Percentiles rank a stretch among this genome's conserved stretches.
Evolutionary conservation across 2,888 invertebrate genomes (phyloP).

Genomic region (Plagodis pulveraria): DNA sequence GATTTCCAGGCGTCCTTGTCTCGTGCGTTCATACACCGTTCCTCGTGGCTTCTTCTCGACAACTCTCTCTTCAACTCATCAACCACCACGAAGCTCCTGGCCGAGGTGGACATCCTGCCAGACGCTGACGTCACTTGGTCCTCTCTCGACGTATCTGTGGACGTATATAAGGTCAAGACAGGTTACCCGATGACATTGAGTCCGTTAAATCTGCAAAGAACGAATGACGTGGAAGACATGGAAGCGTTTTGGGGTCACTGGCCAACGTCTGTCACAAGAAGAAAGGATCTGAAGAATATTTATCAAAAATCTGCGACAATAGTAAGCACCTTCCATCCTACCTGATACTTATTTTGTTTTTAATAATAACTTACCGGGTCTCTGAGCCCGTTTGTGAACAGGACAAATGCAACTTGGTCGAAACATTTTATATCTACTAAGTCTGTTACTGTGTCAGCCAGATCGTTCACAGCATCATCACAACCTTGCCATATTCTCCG

Average conservation of each 20-base stretch:
- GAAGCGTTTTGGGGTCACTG: conserved; percentile 47
- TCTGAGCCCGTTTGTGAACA: no score
- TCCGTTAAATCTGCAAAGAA: conserved; percentile 41
- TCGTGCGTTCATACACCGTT: conserved; percentile 63
- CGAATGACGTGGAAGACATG: conserved; percentile 36
- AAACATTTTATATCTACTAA: no score
- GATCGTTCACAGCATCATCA: no score
- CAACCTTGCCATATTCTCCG: no score
- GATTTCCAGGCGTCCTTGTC: conserved; percentile 57
- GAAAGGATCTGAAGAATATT: conserved; percentile 59
- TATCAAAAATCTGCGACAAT: conserved; percentile 56
- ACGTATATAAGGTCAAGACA: conserved; percentile 59
- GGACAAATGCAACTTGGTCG: no score
- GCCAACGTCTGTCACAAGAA: conserved; percentile 54
- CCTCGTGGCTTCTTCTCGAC: conserved; percentile 67
- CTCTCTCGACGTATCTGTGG: conserved; percentile 49
- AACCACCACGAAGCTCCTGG: conserved; percentile 42
- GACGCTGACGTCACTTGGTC: conserved; percentile 67
- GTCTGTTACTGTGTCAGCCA: no score
- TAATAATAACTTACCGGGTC: no score
- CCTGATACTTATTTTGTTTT: no score
- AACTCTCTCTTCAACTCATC: conserved; percentile 43
- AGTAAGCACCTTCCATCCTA: conserved; percentile 45
- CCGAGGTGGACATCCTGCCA: conserved; percentile 53
- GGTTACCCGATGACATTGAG: conserved; percentile 46